These are phyloP conservation scores for Oxyscelio sp. DNA, from an alignment of 2,888 invertebrate genomes.

Conservation along the genomic window DNA sequence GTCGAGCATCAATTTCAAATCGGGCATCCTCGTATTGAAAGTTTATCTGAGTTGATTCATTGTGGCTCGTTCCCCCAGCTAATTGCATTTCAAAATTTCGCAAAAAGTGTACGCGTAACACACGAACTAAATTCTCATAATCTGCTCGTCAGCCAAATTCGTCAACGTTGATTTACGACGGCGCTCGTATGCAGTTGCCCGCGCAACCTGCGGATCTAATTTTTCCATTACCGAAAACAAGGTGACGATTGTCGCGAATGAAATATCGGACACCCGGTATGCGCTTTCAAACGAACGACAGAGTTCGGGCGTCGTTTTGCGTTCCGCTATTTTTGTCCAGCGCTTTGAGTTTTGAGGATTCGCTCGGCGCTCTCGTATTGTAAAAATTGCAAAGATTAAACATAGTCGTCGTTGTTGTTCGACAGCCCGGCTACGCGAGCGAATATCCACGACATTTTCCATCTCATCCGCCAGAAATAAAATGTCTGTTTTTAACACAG, in stretches of 20 bases:
- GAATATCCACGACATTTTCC: constrained; percentile 46
- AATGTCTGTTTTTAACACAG: constrained; percentile 61
- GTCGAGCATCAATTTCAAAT: too few relatives aligned
- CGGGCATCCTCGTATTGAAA: too few relatives aligned
- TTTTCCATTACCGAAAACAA: constrained; percentile 43
- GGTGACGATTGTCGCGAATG: constrained; percentile 8
- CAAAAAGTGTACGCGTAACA: constrained; percentile 10
- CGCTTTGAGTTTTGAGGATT: constrained; percentile 34
- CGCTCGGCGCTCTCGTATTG: constrained; percentile 18
- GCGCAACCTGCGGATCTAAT: constrained; percentile 35
- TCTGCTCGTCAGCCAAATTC: constrained; percentile 34
- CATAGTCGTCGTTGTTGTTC: constrained; percentile 25
- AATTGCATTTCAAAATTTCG: constrained; percentile 13
- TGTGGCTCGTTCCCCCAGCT: too few relatives aligned
- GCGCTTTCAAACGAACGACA: constrained; percentile 10
- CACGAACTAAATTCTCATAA: constrained; percentile 41
- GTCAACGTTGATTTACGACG: constrained; percentile 40
- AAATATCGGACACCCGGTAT: constrained; percentile 49
- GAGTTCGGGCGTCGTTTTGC: constrained; percentile 31
- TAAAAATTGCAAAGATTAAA: constrained; percentile 52
- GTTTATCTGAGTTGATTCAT: too few relatives aligned
- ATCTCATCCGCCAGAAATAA: constrained; percentile 63
- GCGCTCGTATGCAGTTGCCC: constrained; percentile 23
- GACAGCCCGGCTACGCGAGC: constrained; percentile 38
- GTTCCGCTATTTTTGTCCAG: constrained; percentile 39